Base-by-base conservation (phyloP, 2,113 vertebrate species). In the Pipra filicauda region DNA sequence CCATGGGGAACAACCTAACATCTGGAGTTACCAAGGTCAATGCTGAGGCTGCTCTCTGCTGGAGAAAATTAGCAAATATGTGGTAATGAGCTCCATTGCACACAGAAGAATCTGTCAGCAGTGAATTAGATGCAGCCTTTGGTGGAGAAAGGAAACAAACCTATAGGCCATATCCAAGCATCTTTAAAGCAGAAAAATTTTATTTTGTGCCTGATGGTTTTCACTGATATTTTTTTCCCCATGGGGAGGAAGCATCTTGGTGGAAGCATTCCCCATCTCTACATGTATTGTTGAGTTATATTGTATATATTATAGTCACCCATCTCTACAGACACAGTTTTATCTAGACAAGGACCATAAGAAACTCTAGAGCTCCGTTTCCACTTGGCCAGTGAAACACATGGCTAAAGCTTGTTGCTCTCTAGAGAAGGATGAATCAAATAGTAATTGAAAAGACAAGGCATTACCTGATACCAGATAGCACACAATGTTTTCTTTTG, bases 361-460 rank as follows among this genome's bases (percentile, higher is more conserved):
- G 35, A 89, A 93, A 81, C 39, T 87, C 30, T 14, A 72, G 69
- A 92, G 39, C 54, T 94, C 41, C 4, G 5, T 87, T 92, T 95
- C 77, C 44, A 58, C 85, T 82, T 87, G 89, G 30, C 41, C 48
- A n/a, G 76, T 64, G n/a, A 41, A 81, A 81, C 71, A 86, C 24
- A 35, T 28, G 65, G 35, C 52, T 64, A 52, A 52, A 89, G 52
- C 66, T 78, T 89, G 66, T 65, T 95, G 35, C 20, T 86, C 61
- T 91, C 69, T 74, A n/a, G 61, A 87, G 43, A 69, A 94, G 58
- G 87, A 89, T 72, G 74, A 70, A 62, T 76, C 87, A 91, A 92
- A 91, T 62, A 78, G 62, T 92, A 96, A 76, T 78, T 72, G 84
- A 78, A 94, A 92, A 93, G 93, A 85, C 89, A 95, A 87, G 80